A percentile compares a stretch with the other conserved stretches of the same genome.
Evolutionary conservation across 2,888 invertebrate species (phyloP).

Genomic region (Drosophila gaucha): DNA sequence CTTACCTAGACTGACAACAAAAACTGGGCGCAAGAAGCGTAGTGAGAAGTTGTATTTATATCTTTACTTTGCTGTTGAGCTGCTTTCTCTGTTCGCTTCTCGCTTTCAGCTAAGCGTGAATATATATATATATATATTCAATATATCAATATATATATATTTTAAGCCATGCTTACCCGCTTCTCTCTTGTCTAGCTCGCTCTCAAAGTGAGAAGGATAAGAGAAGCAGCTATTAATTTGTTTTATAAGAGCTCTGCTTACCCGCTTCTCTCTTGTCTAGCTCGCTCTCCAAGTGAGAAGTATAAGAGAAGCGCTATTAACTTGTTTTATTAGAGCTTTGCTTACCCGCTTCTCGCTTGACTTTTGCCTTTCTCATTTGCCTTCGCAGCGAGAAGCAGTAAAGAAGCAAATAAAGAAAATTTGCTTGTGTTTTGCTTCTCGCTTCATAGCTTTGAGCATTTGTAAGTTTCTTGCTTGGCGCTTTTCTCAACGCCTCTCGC

Average conservation of each 20-base stretch:
- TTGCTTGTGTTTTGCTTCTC: no score
- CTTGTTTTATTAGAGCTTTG: no score
- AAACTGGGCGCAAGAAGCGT: conserved; percentile 1
- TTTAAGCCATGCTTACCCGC: background rate
- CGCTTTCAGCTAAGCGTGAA: background rate
- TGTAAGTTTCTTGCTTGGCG: background rate
- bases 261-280: no score
- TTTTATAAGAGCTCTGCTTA: no score
- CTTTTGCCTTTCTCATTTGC: no score
- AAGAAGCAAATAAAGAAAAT: no score
- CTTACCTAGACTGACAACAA: conserved; percentile 1
- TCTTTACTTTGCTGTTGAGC: no score
- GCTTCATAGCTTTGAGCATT: background rate
- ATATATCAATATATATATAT: background rate
- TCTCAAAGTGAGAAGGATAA: no score
- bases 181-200: conserved; percentile 4
- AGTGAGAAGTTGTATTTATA: background rate
- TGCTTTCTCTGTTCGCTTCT: conserved; percentile 4
- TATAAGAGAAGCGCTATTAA: no score
- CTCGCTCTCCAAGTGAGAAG: no score
- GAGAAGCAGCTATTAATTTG: background rate
- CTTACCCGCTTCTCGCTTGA: no score
- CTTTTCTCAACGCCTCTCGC: conserved; percentile 2
- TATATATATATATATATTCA: background rate
- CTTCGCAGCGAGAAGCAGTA: no score